Base-by-base conservation (phyloP, 2,888 invertebrate genomes). In the Seira sanloemensis region DNA sequence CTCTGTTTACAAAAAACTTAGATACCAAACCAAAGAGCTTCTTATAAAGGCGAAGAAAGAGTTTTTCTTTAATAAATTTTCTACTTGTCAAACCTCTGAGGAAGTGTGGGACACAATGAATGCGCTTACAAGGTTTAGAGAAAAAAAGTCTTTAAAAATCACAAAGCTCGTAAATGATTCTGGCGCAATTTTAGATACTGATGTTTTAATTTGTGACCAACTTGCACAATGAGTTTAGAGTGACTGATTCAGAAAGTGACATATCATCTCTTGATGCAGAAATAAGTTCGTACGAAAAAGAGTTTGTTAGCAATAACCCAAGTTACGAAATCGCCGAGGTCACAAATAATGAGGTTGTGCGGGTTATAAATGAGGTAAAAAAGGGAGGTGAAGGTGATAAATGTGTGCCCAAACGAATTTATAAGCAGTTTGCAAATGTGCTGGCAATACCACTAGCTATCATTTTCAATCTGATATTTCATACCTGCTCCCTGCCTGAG, bases 371-470 rank as follows among this genome's bases (percentile, higher is more conserved):
- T 65, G 2, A 65, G 1, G 21, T 65, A 7, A 46, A 83, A 2
- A 78, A 82, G 18, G 9, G 46, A 1, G 73, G 24, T 12, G 50
- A 78, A 1, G 58, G 2, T 1, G 2, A 25, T 0, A 12, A 27
- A n/a, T 50, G 46, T 73, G 37, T 78, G 1, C 73, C 77, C 1
- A 77, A 62, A 23, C 7, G 2, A 18, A 58, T 83, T 19, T 83
- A 72, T 26, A 83, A 83, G n/a, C 26, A 26, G 2, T 78, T 37
- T 24, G 1, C 21, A 16, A n/a, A 50, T 18, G 1, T 76, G 7
- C 2, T 78, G 7, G 19, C 50, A 27, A 25, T 26, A 5, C 72
- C 72, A 4, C 19, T 80, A 2, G 5, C 9, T 12, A 24, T 80
- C 7, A 12, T 77, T 12, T 77, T 80, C 73, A 0, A 23, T 5